A percentile compares a stretch with the other conserved stretches of the same genome.
phyloP scores from a whole-genome alignment of 1,140 invertebrate genomes.

The Chionoecetes opilio region DNA sequence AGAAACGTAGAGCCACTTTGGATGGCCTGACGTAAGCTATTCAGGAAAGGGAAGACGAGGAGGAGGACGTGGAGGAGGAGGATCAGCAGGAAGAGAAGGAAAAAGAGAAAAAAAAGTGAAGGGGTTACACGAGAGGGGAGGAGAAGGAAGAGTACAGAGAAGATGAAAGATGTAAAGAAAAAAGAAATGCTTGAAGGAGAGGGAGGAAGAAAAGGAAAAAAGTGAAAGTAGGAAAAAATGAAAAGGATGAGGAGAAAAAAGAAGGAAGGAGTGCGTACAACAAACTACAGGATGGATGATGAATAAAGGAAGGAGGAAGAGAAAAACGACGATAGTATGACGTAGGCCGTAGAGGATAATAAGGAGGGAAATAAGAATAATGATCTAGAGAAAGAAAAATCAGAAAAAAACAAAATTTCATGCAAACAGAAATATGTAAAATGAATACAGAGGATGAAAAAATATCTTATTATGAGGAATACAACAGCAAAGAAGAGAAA shows the following conservation, averaged over 20 bases:
- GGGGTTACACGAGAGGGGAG: neutral
- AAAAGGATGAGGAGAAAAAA: neutral
- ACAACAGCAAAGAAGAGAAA: too few relatives aligned
- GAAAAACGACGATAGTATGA: neutral
- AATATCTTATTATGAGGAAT: too few relatives aligned
- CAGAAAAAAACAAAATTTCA: too few relatives aligned
- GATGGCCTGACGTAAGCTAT: neutral
- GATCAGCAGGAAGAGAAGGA: neutral
- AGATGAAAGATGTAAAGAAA: neutral
- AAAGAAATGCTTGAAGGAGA: neutral
- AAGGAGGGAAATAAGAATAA: neutral
- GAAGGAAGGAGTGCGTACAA: neutral
- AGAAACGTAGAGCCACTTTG: constrained; percentile 28
- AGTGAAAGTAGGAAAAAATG: too few relatives aligned
- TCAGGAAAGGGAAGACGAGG: neutral
- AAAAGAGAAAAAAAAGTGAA: neutral
- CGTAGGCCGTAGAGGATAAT: neutral
- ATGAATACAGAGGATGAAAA: too few relatives aligned
- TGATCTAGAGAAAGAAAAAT: neutral
- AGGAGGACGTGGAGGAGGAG: neutral
- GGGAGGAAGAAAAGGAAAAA: neutral
- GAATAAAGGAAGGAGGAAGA: neutral
- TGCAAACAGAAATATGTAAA: too few relatives aligned
- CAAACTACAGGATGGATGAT: neutral
- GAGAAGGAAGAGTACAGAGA: neutral